Percentiles rank a stretch among this genome's conserved stretches.
Evolutionary conservation across 2,113 vertebrate genomes (phyloP).

Genomic region (Myrmophylax atrothorax): DNA sequence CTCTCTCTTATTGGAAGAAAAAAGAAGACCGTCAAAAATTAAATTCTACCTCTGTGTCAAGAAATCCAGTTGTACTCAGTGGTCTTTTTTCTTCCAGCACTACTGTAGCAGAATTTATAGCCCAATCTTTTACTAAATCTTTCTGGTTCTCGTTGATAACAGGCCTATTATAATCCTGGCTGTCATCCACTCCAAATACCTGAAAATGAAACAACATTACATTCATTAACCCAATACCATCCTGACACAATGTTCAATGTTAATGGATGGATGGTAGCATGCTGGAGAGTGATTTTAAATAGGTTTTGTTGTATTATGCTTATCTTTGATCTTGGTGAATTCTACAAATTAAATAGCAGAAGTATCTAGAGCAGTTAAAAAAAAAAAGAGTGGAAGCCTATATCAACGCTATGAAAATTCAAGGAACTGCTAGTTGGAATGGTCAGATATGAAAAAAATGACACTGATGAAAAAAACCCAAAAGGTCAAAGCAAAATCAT

Average conservation of each 20-base stretch:
- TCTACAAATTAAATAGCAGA: neutral
- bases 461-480: neutral
- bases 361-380: neutral
- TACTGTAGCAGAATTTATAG: conserved; percentile 78
- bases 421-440: conserved; percentile 12
- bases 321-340: neutral
- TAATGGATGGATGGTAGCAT: conserved; percentile 60
- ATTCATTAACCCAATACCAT: conserved; percentile 71
- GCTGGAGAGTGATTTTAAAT: conserved; percentile 22
- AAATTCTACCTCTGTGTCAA: conserved; percentile 83
- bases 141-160: conserved; percentile 79
- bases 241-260: conserved; percentile 29
- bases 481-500: neutral
- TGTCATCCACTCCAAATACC: conserved; percentile 94
- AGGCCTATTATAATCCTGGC: conserved; percentile 86
- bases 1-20: conserved; percentile 60
- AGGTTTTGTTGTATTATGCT: neutral
- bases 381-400: neutral
- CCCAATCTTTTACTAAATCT: conserved; percentile 82
- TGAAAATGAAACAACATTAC: conserved; percentile 78
- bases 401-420: neutral
- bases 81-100: conserved; percentile 80
- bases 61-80: conserved; percentile 79
- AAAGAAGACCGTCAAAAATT: conserved; percentile 64
- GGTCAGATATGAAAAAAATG: conserved; percentile 46